Evolutionary conservation across 2,797 vertebrate species (phyloP), one percentile per base, ranked within the genome.

Genomic region (Onychomys leucogaster): DNA sequence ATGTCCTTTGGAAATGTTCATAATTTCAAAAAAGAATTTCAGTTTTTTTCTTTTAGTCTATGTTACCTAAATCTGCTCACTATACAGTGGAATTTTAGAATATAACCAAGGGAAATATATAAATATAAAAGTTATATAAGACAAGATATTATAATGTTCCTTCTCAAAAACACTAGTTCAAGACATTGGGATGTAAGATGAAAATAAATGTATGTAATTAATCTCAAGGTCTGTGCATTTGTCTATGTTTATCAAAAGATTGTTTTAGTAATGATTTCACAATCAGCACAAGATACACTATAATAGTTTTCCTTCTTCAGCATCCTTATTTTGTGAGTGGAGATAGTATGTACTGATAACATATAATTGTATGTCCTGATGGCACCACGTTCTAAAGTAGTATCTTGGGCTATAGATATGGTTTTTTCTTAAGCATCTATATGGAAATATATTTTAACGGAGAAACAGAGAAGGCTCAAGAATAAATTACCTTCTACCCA

Each of bases 1-100:
- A n/a, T 88, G 95, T 88, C 12, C 69, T 63, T 93, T 41, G 59
- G 63, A 57, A 71, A 73, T 86, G 37, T 86, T 61, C 61, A 57
- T 75, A 76, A 59, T 46, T 76, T 94, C 8, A 67, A 11, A 3
- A 29, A 86, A 81, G 5, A 65, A 55, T 19, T 49, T 87, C 19
- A 86, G 10, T 69, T 91, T 61, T 61, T 81, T 37, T 8, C 13
- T 87, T 57, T 59, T 49, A 52, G 41, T 73, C 10, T 4, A 43
- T 41, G 73, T 93, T 90, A 16, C 1, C 21, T 71, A 57, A 13
- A 65, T 65, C 71, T 76, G 7, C 46, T 92, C 90, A 29, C 19
- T 19, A 63, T 5, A 46, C 61, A 52, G 0, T 41, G 61, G n/a
- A 46, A 32, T 32, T 84, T 32, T 19, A 83, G 23, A 23, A 41